phyloP scores from a whole-genome alignment of 1,140 invertebrate species.

The Bombus huntii region DNA sequence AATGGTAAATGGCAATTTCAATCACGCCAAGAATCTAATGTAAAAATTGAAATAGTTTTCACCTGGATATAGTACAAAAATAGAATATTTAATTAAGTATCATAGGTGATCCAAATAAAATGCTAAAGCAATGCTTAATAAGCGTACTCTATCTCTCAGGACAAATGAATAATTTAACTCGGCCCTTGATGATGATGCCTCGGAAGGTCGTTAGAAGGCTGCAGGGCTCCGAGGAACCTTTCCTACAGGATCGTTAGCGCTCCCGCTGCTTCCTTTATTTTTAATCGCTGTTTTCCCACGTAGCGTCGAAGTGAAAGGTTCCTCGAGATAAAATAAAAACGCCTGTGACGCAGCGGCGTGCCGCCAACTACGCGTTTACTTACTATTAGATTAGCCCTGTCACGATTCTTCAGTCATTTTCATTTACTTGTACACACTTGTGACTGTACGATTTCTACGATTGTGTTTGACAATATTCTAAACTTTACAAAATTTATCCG shows the following conservation, averaged over 20 bases:
- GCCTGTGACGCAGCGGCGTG: background rate
- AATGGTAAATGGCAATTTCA: background rate
- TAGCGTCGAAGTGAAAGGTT: constrained; percentile 43
- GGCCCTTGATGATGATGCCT: constrained; percentile 12
- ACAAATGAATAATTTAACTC: constrained; percentile 27
- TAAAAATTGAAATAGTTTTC: background rate
- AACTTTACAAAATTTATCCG: too few relatives aligned
- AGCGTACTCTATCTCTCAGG: background rate
- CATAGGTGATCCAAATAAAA: background rate
- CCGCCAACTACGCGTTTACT: constrained; percentile 6
- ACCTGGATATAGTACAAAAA: background rate
- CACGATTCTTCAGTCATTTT: background rate
- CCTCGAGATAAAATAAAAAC: constrained; percentile 25
- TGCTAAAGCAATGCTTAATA: background rate
- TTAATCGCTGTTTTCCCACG: constrained; percentile 52
- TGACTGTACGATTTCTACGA: too few relatives aligned
- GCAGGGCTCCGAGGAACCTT: background rate
- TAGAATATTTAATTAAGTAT: background rate
- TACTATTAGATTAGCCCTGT: background rate
- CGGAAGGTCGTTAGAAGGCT: constrained; percentile 6
- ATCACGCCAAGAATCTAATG: background rate
- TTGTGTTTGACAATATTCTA: too few relatives aligned
- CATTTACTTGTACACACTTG: background rate
- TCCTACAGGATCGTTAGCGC: constrained; percentile 23
- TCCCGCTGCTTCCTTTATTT: constrained; percentile 42